These are phyloP conservation scores for Callosobruchus maculatus DNA, from an alignment of 2,888 invertebrate genomes.

Conservation along the genomic window DNA sequence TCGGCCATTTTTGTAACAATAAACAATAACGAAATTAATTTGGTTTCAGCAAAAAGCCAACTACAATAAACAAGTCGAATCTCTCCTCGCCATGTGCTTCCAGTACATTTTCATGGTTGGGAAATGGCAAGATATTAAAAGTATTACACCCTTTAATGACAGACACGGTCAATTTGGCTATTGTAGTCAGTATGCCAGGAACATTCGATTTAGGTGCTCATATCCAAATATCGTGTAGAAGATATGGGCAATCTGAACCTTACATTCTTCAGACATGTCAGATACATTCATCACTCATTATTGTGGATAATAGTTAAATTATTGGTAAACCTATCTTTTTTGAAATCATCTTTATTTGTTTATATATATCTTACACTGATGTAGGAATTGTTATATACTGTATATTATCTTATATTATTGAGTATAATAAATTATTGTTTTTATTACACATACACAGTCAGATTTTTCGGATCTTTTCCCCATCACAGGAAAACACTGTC, in stretches of 20 bases:
- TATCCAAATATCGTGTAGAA: slow-evolving; percentile 52
- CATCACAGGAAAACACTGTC: too few species aligned
- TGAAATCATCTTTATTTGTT: neutral
- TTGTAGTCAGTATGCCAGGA: slow-evolving; percentile 61
- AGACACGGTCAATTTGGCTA: slow-evolving; percentile 45
- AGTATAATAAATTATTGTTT: neutral
- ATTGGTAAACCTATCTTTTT: neutral
- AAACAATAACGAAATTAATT: too few species aligned
- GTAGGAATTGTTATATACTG: neutral
- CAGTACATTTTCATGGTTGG: slow-evolving; percentile 44
- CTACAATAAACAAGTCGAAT: slow-evolving; percentile 18
- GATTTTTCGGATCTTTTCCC: too few species aligned
- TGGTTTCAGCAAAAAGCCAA: slow-evolving; percentile 17
- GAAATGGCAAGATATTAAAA: slow-evolving; percentile 38
- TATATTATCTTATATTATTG: neutral
- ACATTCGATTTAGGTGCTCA: slow-evolving; percentile 65
- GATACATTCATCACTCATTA: slow-evolving; percentile 41
- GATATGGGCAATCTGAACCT: slow-evolving; percentile 29
- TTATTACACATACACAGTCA: neutral
- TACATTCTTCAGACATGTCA: slow-evolving; percentile 40
- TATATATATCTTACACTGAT: neutral
- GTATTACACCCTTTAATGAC: slow-evolving; percentile 40
- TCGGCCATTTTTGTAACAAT: too few species aligned
- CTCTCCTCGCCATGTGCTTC: slow-evolving; percentile 35
- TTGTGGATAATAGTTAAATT: slow-evolving; percentile 31